These are phyloP conservation scores for Tragelaphus scriptus DNA, from an alignment of 2,113 vertebrate species.

Conservation along the genomic window DNA sequence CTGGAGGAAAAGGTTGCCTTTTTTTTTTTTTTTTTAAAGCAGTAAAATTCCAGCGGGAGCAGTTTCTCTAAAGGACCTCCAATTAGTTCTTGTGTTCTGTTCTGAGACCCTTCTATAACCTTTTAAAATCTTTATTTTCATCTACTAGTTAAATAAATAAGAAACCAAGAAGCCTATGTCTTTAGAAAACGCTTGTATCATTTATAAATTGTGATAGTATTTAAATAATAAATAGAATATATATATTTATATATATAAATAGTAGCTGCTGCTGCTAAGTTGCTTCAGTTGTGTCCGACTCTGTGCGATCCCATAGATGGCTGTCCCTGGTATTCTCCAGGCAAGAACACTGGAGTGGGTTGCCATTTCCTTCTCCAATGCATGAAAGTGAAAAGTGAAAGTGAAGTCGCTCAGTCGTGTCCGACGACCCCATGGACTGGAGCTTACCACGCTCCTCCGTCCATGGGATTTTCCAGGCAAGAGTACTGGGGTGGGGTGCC, in stretches of 20 bases:
- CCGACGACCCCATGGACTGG: too few relatives aligned
- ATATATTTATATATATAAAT: not conserved
- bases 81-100: not conserved
- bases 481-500: too few relatives aligned
- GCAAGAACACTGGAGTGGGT: too few relatives aligned
- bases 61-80: not conserved
- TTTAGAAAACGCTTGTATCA: not conserved
- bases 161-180: not conserved
- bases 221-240: not conserved
- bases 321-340: too few relatives aligned
- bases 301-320: too few relatives aligned
- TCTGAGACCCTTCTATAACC: not conserved
- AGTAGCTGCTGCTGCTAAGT: not conserved
- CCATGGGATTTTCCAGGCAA: too few relatives aligned
- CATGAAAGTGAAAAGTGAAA: too few relatives aligned
- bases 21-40: not conserved
- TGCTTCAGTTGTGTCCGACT: too few relatives aligned
- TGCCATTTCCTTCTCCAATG: too few relatives aligned
- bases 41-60: not conserved
- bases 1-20: not conserved
- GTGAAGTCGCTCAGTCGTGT: too few relatives aligned
- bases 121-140: conserved; percentile 34
- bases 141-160: conserved; percentile 1
- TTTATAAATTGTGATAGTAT: not conserved
- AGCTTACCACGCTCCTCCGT: too few relatives aligned